Evolutionary conservation across 2,888 invertebrate species (phyloP).

Genomic region (Argyresthia goedartella): DNA sequence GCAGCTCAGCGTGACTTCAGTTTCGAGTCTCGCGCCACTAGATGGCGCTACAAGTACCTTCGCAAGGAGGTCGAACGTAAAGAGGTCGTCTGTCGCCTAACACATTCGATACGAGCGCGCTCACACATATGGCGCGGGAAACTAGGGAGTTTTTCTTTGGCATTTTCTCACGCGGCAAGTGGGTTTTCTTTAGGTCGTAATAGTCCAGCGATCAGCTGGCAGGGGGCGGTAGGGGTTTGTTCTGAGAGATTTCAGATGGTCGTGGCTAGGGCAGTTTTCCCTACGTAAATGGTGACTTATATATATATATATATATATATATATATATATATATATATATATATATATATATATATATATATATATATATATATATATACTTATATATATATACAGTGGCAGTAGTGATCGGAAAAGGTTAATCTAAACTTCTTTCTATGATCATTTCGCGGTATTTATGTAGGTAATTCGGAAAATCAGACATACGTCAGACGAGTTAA

Average conservation of each 20-base stretch:
- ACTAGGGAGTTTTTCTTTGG: conserved; percentile 35
- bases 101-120: conserved; percentile 34
- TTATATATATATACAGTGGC: no score
- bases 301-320: no score
- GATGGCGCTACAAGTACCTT: conserved; percentile 35
- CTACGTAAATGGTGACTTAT: neutral
- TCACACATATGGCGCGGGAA: conserved; percentile 29
- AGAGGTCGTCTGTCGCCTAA: neutral
- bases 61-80: neutral
- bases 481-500: no score
- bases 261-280: neutral
- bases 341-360: no score
- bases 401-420: neutral
- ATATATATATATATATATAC: no score
- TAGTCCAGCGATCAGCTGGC: conserved; percentile 46
- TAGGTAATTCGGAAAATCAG: no score
- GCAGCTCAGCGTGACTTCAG: neutral
- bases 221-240: conserved; percentile 49
- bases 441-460: no score
- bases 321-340: no score
- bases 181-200: conserved; percentile 35
- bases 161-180: conserved; percentile 41
- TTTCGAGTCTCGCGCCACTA: conserved; percentile 39
- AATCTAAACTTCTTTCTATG: no score
- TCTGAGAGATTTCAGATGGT: conserved; percentile 6